Evolutionary conservation across 2,113 vertebrate genomes (phyloP), one percentile per base, ranked within the genome.

Genomic region (Triplophysa dalaica): DNA sequence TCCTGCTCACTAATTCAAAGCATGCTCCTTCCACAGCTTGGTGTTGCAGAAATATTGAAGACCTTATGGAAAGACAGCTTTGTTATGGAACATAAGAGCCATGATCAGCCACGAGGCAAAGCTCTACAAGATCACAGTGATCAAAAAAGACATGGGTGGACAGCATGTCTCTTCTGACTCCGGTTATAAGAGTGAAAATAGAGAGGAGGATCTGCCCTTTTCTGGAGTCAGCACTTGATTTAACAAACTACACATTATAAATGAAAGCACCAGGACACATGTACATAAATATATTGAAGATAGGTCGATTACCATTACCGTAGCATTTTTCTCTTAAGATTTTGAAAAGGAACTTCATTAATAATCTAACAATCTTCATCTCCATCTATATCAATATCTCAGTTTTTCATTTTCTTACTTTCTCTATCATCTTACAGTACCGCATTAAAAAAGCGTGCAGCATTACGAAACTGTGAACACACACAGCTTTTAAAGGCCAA

Each of bases 401-500:
- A n/a, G 38, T 60, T 9, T 9, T 48, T 62, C 12, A 17, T 24
- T 45, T 11, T 45, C n/a, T 14, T 13, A 45, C 6, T 38, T 9
- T n/a, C n/a, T n/a, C n/a, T 19, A 38, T 63, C 41, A 45, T 3
- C 2, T 26, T 63, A 22, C 22, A 48, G 41, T 62, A 38, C 24
- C 48, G 38, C 38, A 38, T 62, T 12, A 21, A 62, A 75, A 60
- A 22, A 48, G 21, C 10, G 7, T 38, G 33, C 38, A 63, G 38
- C 73, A 62, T 75, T 63, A 63, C 58, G 63, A 63, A 75, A 63
- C 14, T 41, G 48, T 75, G 61, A 63, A 63, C 43, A 45, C 33
- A 74, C 38, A 48, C 33, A 48, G 58, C 43, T 63, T 75, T 75
- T 26, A 75, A 75, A 75, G 58, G 58, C 38, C 73, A 75, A 50